Conservation (phyloP, 2,113 vertebrate genomes). For the Actinemys pallida region DNA sequence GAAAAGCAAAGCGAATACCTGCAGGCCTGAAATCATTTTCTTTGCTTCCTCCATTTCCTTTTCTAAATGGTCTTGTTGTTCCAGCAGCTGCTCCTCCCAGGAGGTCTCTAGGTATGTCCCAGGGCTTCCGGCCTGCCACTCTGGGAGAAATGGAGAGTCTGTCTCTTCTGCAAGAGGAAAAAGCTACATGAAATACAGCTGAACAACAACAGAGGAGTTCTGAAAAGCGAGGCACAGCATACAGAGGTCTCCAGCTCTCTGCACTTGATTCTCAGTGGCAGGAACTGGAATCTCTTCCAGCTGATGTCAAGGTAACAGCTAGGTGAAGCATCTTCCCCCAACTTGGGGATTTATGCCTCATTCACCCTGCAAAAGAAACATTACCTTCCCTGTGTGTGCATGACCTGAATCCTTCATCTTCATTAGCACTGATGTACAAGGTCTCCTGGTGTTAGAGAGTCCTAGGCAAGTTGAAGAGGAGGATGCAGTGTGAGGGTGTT, state of each 20-base stretch:
- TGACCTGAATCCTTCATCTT: not conserved
- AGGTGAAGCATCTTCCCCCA: not conserved
- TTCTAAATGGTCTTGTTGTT: slow-evolving; percentile 94
- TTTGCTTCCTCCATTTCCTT: slow-evolving; percentile 95
- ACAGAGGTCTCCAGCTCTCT: not conserved
- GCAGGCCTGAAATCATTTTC: slow-evolving; percentile 94
- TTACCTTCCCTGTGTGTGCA: not conserved
- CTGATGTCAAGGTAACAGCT: slow-evolving; percentile 35
- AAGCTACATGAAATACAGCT: not conserved
- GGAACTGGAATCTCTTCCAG: slow-evolving; percentile 30
- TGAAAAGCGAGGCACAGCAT: not conserved
- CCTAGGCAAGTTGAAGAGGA: not conserved
- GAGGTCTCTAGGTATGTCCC: slow-evolving; percentile 81
- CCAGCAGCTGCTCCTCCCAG: slow-evolving; percentile 92
- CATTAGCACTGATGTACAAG: not conserved
- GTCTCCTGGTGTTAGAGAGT: not conserved
- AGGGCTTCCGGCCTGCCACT: slow-evolving; percentile 81
- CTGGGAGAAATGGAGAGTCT: slow-evolving; percentile 55
- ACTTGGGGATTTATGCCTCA: not conserved
- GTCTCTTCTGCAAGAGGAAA: slow-evolving; percentile 70
- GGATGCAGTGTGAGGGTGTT: not conserved
- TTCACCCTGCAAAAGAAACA: not conserved
- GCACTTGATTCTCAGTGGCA: not conserved
- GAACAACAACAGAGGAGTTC: not conserved
- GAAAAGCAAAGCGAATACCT: slow-evolving; percentile 79